Evolutionary conservation across 2,113 vertebrate species (phyloP), one percentile per base, ranked within the genome.

Genomic region (Gulo gulo): DNA sequence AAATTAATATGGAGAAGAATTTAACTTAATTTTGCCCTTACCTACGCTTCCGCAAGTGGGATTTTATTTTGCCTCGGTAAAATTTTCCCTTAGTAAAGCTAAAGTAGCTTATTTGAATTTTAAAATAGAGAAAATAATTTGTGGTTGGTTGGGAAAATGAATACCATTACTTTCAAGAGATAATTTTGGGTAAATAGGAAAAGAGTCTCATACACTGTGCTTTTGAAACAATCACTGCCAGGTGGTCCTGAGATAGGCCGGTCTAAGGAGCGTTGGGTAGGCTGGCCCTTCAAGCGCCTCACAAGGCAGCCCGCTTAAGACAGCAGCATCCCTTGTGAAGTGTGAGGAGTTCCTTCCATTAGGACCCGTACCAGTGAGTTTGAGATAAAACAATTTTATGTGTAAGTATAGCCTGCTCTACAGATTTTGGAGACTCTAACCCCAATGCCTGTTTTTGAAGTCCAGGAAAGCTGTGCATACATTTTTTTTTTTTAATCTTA

Each of bases 51-150:
- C 65, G 16, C 13, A 93, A 86, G 45, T 57, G 42, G 57, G 15
- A 57, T 67, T 85, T 97, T 65, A 71, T n/a, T 95, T 87, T 92
- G 45, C 9, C 15, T 87, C 80, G 67, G 67, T 76, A 76, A 65
- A 96, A 26, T 84, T 39, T 88, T 91, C 52, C 24, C 24, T 85
- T 96, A 69, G 57, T 92, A 88, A 69, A 94, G 42, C 59, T 94
- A 86, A 87, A 76, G 80, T 81, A 47, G 55, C 18, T 63, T 86
- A 78, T 89, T 52, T 2, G 61, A 85, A 52, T 21, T 92, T 91
- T 94, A 1, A 86, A 93, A 96, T 42, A 36, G 23, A 82, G 12
- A 74, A 89, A 89, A 63, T 55, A 84, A 85, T 57, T n/a, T 94
- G 85, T 76, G 34, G 24, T 39, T 42, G 50, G 13, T 55, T 26